These are phyloP conservation scores for Diadumene lineata DNA, from an alignment of 92 coral and sea anemone genomes.

Conservation along the genomic window DNA sequence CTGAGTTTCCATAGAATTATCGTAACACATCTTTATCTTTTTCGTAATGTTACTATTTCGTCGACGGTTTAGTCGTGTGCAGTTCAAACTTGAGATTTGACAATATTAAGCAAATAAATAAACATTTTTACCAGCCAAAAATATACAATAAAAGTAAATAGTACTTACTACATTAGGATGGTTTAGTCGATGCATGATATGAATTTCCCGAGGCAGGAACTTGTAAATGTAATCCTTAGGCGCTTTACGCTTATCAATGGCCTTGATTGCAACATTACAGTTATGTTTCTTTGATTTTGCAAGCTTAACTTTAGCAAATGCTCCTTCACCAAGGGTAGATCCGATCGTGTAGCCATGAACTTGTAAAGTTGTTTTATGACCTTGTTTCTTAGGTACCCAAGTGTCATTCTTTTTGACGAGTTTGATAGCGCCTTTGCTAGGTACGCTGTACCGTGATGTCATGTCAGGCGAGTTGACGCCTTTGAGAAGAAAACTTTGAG, in stretches of 20 bases:
- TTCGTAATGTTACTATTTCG: too few species aligned
- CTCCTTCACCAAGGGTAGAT: slow-evolving; percentile 77
- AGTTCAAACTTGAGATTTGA: too few species aligned
- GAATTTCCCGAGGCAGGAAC: slow-evolving; percentile 79
- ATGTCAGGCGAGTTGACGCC: neutral
- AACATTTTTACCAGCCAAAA: too few species aligned
- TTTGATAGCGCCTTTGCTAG: slow-evolving; percentile 63
- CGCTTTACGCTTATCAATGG: slow-evolving; percentile 76
- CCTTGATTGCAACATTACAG: slow-evolving; percentile 67
- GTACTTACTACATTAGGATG: slow-evolving; percentile 85
- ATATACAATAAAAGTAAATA: too few species aligned
- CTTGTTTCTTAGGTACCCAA: slow-evolving; percentile 76
- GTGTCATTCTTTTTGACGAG: slow-evolving; percentile 79
- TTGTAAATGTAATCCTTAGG: slow-evolving; percentile 77
- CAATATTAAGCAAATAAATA: too few species aligned
- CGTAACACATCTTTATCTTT: too few species aligned
- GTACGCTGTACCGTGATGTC: slow-evolving; percentile 39
- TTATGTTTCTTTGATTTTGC: slow-evolving; percentile 75
- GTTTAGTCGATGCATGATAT: slow-evolving; percentile 66
- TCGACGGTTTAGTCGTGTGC: too few species aligned
- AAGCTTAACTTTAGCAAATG: slow-evolving; percentile 80
- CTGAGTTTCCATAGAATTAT: too few species aligned
- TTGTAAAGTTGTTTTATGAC: slow-evolving; percentile 56
- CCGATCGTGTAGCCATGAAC: slow-evolving; percentile 72
- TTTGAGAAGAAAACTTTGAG: too few species aligned